phyloP scores from a whole-genome alignment of 2,888 invertebrate genomes.

The Anodontia alba region DNA sequence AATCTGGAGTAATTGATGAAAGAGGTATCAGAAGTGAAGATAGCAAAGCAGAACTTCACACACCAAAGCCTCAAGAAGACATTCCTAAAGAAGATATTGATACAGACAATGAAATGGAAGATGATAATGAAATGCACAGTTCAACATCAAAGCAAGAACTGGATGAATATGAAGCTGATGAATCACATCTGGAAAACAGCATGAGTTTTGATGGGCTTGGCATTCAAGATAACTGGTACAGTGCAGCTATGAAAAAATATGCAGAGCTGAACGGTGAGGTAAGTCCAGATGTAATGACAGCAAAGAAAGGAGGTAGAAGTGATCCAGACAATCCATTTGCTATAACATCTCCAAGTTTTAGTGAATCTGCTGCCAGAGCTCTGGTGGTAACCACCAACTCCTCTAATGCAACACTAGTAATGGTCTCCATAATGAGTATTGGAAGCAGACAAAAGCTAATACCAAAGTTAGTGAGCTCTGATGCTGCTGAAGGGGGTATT shows the following conservation, averaged over 20 bases:
- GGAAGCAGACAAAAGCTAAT: constrained; percentile 50
- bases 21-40: neutral
- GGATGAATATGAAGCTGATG: constrained; percentile 19
- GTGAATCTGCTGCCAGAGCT: constrained; percentile 73
- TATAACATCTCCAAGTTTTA: constrained; percentile 75
- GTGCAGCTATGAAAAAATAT: constrained; percentile 35
- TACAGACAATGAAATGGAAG: too few species aligned
- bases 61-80: neutral
- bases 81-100: constrained; percentile 17
- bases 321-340: constrained; percentile 65
- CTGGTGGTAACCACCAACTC: constrained; percentile 75
- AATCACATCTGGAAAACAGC: constrained; percentile 13
- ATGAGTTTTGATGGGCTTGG: constrained; percentile 10
- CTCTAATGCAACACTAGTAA: constrained; percentile 73
- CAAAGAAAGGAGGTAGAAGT: constrained; percentile 45
- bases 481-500: constrained; percentile 59
- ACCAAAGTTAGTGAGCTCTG: constrained; percentile 51
- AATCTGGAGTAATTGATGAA: neutral
- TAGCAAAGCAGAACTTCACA: neutral
- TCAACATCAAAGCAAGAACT: neutral
- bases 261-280: constrained; percentile 19
- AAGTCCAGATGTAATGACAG: neutral
- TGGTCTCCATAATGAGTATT: constrained; percentile 75
- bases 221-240: constrained; percentile 37
- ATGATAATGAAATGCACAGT: neutral